Base-by-base conservation (phyloP, 2,113 vertebrate genomes). In the Vicugna pacos region DNA sequence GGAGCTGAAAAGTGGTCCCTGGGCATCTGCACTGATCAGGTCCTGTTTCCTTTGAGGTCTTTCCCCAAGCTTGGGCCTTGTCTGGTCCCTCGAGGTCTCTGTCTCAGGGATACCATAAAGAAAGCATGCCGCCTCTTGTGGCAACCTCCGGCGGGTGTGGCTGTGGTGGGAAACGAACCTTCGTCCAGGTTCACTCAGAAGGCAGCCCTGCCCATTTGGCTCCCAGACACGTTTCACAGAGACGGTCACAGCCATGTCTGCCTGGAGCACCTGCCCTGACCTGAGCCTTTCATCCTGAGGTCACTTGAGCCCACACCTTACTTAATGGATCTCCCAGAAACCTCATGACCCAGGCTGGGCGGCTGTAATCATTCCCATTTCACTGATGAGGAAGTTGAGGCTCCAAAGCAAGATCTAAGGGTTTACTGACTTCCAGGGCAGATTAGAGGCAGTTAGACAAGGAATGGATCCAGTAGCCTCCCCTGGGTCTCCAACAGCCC, bases 241-340 rank as follows among this genome's bases (percentile, higher is more conserved):
- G 30, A 46, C 24, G 1, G 0, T 11, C 42, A 4, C 28, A 1
- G 65, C 16, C 7, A 16, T 11, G 1, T 6, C 8, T 16, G 0
- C 17, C 8, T 0, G 50, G 38, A 35, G 12, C 6, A 1, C 32
- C 62, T 20, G 16, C 17, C 32, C 65, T 46, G 35, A 8, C 3
- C 42, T 30, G 6, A 73, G 70, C 6, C 3, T 54, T 54, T 35
- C 65, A 42, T 56, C 56, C 48, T 12, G 28, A 3, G 2, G 3
- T 1, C 5, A 3, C 60, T 0, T 7, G 2, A 22, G 15, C 22
- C 30, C 2, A 10, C 26, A 0, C 50, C 8, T 0, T 2, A 5
- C 0, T 2, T 50, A 42, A 5, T 42, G 38, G 30, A 52, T 2
- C 30, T 35, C 10, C 89, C 22, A 6, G 20, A 56, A 56, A 15